Conservation (phyloP, 2,888 invertebrate genomes). For the Miltochrista miniata region DNA sequence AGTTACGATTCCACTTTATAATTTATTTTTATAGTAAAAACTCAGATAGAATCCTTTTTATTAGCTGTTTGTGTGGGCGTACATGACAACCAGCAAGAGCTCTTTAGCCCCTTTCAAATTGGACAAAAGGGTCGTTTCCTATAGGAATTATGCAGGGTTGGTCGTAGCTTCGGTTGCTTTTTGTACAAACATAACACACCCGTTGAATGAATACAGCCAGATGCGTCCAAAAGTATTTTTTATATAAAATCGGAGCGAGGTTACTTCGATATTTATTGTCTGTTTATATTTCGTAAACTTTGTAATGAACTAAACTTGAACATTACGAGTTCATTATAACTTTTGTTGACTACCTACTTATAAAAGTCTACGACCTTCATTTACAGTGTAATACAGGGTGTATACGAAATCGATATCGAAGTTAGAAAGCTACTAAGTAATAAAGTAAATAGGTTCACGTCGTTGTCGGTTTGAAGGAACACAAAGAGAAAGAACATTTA, state of each 20-base stretch:
- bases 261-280: slow-evolving; percentile 19
- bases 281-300: slow-evolving; percentile 18
- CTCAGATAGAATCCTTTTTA: slow-evolving; percentile 51
- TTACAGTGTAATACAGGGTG: neutral
- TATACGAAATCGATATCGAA: slow-evolving; percentile 15
- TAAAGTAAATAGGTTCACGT: slow-evolving; percentile 13
- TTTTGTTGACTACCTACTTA: slow-evolving; percentile 12
- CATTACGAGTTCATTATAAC: neutral
- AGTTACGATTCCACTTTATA: slow-evolving; percentile 18
- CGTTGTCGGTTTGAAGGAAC: neutral
- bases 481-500: slow-evolving; percentile 24
- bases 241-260: slow-evolving; percentile 24
- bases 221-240: slow-evolving; percentile 44
- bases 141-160: slow-evolving; percentile 49
- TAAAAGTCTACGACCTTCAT: neutral
- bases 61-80: slow-evolving; percentile 39
- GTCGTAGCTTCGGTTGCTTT: slow-evolving; percentile 42
- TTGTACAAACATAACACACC: slow-evolving; percentile 47
- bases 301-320: slow-evolving; percentile 22
- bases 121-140: slow-evolving; percentile 52
- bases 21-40: slow-evolving; percentile 23
- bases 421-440: neutral
- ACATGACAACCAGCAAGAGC: slow-evolving; percentile 42
- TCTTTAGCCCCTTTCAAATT: slow-evolving; percentile 44
- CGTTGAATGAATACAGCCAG: slow-evolving; percentile 57